Percentiles rank a stretch among this genome's conserved stretches.
Evolutionary conservation across 2,113 vertebrate species (phyloP).

Genomic region (Syrrhaptes paradoxus): DNA sequence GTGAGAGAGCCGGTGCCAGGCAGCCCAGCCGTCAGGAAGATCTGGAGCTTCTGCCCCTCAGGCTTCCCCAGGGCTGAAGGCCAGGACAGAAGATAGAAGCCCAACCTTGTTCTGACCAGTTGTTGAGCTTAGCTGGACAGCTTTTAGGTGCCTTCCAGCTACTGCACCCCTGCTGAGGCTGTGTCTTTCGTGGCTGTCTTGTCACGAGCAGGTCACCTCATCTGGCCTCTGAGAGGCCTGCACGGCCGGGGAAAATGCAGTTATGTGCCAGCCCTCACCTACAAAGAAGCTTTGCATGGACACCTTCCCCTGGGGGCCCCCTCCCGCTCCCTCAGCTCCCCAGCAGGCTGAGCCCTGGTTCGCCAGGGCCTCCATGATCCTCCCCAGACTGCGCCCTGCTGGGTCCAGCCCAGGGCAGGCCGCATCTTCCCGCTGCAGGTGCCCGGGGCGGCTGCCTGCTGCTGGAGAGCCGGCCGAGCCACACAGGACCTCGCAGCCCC

Average conservation of each 20-base stretch:
- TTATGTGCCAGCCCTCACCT: not conserved
- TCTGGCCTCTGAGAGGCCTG: not conserved
- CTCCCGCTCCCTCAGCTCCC: not conserved
- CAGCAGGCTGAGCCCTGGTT: not conserved
- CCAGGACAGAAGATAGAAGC: not conserved
- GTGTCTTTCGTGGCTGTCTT: rapidly evolving
- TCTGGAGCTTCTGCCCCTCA: not conserved
- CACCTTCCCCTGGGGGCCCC: not conserved
- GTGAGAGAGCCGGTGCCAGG: not conserved
- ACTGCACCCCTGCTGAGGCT: not conserved
- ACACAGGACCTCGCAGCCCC: not conserved
- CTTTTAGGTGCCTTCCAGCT: not conserved
- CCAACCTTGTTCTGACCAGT: not conserved
- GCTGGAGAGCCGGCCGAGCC: not conserved
- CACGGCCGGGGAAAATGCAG: not conserved
- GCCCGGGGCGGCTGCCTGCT: too few species aligned
- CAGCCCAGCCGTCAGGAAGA: not conserved
- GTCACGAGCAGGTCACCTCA: not conserved
- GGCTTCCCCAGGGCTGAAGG: not conserved
- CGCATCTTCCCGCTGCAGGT: not conserved
- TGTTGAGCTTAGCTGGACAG: not conserved
- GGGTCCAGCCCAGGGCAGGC: not conserved
- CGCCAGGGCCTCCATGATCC: rapidly evolving
- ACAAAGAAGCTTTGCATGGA: not conserved
- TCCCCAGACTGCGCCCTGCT: not conserved